Evolutionary conservation across 2,797 vertebrate genomes (phyloP), one percentile per base, ranked within the genome.

Genomic region (Heterohyrax brucei): DNA sequence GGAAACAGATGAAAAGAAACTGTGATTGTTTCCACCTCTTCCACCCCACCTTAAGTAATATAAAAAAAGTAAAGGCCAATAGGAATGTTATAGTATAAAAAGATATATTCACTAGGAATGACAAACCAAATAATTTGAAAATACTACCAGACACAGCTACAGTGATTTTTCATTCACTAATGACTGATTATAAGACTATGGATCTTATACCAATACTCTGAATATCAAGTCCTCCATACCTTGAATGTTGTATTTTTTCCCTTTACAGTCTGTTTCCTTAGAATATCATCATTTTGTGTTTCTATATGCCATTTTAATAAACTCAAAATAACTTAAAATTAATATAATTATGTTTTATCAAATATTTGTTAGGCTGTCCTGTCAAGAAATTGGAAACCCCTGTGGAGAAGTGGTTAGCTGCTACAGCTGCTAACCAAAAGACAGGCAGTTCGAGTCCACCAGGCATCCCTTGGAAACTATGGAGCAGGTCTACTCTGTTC

Each of bases 291-390:
- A 95, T 33, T 96, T 94, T 89, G 33, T 77, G 72, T 73, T 62
- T 86, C 14, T 14, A 87, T 33, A 13, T 33, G 76, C 73, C 22
- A 30, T 73, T 87, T 44, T 72, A 1, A 85, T 85, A 93, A 85
- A 78, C 13, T 91, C 10, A 79, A 62, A 87, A n/a, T 84, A 92
- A 93, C 30, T 93, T 87, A 73, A 96, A 95, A 94, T 48, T 75
- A 18, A 68, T 76, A 75, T 91, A 12, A 95, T 2, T 75, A 5
- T 81, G 44, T 8, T 92, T 89, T 94, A 91, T 61, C 59, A 94
- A 93, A 70, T 62, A 76, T 86, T 53, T 92, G 64, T 82, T 92
- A 86, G 2, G 5, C 66, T 16, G 3, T 73, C 53, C 39, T 88
- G 14, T 33, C 3, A 79, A 72, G 18, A 93, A 89, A 91, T 77